Evolutionary conservation across 2,797 vertebrate genomes (phyloP), one percentile per base, ranked within the genome.

Genomic region (Cossypha dichroa): DNA sequence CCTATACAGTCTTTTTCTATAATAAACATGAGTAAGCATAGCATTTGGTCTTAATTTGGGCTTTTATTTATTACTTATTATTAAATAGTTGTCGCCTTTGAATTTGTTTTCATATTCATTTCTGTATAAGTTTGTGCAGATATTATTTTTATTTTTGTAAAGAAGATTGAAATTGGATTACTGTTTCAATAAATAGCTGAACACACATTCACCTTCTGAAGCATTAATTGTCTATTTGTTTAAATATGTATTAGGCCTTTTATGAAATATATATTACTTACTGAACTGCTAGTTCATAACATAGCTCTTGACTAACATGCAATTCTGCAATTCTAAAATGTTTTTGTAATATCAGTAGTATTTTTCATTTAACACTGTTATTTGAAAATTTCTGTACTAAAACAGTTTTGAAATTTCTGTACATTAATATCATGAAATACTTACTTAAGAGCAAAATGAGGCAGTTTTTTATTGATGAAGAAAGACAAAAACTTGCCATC

Each of bases 161-260:
- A 90, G 62, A 55, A 82, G 9, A 54, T 93, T 73, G 70, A 76
- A 67, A 94, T 78, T 66, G 22, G 59, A 52, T 92, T 90, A n/a
- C 12, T 94, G 33, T 96, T 97, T 96, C 88, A 94, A 93, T 96
- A 96, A 97, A 90, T 94, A 90, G 62, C 67, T 82, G 41, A 95
- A 91, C 43, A 70, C 23, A 87, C 17, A 36, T 92, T 81, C 88
- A 75, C 31, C 54, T 95, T 95, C 75, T 63, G 59, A 93, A 94
- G 59, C 60, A 66, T 63, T 96, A 87, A 46, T 48, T 94, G 34
- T 90, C 87, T 96, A 40, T 75, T 49, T 68, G 75, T 73, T 52
- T 77, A 94, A 96, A 95, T 96, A 81, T 92, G 51, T 88, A 87
- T 93, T 91, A 92, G 51, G 62, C 9, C n/a, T 89, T 96, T 94